These are phyloP conservation scores for Aviceda subcristata DNA, from an alignment of 2,113 vertebrate species.

Conservation along the genomic window DNA sequence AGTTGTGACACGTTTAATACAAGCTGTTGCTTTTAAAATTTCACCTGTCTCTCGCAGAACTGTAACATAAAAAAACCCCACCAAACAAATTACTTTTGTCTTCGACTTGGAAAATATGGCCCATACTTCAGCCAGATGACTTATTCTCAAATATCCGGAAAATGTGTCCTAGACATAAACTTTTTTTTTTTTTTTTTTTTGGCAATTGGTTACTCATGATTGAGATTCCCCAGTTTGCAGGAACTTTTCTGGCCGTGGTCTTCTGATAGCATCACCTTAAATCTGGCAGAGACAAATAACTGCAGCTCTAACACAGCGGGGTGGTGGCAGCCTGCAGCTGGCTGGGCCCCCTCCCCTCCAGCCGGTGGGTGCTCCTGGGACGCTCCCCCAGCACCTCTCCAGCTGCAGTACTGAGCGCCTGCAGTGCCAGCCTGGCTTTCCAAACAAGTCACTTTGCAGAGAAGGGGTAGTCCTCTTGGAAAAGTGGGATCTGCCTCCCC, in stretches of 20 bases:
- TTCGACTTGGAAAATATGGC: background rate
- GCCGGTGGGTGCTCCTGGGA: rapidly evolving
- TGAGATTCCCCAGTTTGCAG: background rate
- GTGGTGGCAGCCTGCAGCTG: background rate
- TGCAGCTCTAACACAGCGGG: background rate
- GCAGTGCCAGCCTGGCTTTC: background rate
- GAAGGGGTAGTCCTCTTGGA: background rate
- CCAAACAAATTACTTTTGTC: background rate
- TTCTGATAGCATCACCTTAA: background rate
- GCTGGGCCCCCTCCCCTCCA: background rate
- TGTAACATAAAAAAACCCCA: background rate
- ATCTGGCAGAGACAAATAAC: background rate
- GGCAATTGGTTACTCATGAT: background rate
- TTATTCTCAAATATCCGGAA: background rate
- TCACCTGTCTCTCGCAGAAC: background rate
- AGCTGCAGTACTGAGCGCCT: rapidly evolving
- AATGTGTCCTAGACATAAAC: rapidly evolving
- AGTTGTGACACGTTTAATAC: background rate
- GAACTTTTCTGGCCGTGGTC: background rate
- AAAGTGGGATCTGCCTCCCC: background rate
- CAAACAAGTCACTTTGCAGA: background rate
- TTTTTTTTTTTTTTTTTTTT: background rate
- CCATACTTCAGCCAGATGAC: background rate
- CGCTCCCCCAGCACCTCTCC: rapidly evolving
- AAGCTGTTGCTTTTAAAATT: background rate